A percentile compares a stretch with the other conserved stretches of the same genome.
These are phyloP conservation scores for Ischnura elegans DNA, from an alignment of 2,888 invertebrate species.

Conservation along the genomic window DNA sequence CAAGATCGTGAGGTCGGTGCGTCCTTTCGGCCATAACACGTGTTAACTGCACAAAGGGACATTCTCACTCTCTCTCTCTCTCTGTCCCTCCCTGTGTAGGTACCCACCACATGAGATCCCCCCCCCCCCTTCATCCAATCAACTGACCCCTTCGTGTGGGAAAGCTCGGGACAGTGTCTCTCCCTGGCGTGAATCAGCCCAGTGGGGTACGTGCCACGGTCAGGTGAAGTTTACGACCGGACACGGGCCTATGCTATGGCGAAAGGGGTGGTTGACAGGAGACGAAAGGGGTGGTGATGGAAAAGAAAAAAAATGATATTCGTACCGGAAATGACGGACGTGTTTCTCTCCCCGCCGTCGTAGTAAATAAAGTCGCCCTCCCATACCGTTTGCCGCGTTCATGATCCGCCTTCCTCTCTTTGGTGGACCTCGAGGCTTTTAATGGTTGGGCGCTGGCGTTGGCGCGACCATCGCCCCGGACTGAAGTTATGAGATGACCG, in stretches of 20 bases:
- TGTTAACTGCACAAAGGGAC: conserved; percentile 58
- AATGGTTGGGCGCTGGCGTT: conserved; percentile 35
- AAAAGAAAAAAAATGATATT: conserved; percentile 32
- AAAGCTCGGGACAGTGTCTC: neutral
- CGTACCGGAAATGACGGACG: conserved; percentile 53
- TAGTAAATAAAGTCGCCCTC: conserved; percentile 9
- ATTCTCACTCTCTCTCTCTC: neutral
- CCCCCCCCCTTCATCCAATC: neutral
- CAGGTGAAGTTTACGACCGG: conserved; percentile 66
- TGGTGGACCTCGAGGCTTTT: neutral
- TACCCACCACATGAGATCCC: neutral
- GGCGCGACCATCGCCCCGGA: neutral
- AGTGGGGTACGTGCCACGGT: conserved; percentile 21
- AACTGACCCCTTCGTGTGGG: neutral
- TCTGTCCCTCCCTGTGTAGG: neutral
- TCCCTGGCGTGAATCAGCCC: neutral
- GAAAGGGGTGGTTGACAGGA: neutral
- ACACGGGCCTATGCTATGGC: neutral
- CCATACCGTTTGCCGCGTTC: neutral
- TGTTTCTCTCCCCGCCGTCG: neutral
- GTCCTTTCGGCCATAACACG: conserved; percentile 51
- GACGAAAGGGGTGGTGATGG: neutral
- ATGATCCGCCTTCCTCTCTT: neutral
- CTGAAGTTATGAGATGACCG: conserved; percentile 34
- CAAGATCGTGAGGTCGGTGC: neutral